Evolutionary conservation across 2,888 invertebrate species (phyloP).

Genomic region (Zaprionus obscuricornis): DNA sequence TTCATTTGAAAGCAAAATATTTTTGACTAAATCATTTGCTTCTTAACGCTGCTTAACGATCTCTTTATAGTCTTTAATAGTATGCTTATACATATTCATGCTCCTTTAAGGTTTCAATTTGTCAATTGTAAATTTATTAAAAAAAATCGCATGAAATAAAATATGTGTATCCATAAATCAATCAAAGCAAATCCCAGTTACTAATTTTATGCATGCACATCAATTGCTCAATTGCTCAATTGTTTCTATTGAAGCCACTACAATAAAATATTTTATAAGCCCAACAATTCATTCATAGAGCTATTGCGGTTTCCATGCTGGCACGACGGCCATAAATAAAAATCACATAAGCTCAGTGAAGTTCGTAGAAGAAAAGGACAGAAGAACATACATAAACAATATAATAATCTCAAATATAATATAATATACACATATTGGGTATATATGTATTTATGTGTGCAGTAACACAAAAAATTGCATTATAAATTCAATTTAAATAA

Average conservation of each 20-base stretch:
- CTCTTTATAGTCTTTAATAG: no score
- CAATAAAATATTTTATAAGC: slow-evolving; percentile 41
- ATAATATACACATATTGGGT: no score
- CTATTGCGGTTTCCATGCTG: slow-evolving; percentile 16
- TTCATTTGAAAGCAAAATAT: no score
- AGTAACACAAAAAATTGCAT: slow-evolving; percentile 71
- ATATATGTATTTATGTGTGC: slow-evolving; percentile 36
- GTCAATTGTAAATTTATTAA: slow-evolving; percentile 29
- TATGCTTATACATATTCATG: no score
- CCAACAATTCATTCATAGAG: slow-evolving; percentile 12
- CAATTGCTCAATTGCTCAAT: slow-evolving; percentile 78
- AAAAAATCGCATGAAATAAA: slow-evolving; percentile 18
- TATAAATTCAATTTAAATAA: slow-evolving; percentile 76
- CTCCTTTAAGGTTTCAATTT: slow-evolving; percentile 21
- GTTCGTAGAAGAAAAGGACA: slow-evolving; percentile 19
- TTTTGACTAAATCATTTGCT: no score
- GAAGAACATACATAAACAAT: slow-evolving; percentile 11
- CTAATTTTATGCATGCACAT: slow-evolving; percentile 72
- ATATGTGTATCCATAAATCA: slow-evolving; percentile 63
- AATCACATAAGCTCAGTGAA: slow-evolving; percentile 65
- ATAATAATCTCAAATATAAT: slow-evolving; percentile 68
- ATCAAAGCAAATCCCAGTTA: slow-evolving; percentile 68
- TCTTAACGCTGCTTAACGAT: no score
- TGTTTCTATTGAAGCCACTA: slow-evolving; percentile 60
- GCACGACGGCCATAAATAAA: slow-evolving; percentile 70